Base-by-base conservation (phyloP, 2,113 vertebrate genomes). In the Sitta europaea region DNA sequence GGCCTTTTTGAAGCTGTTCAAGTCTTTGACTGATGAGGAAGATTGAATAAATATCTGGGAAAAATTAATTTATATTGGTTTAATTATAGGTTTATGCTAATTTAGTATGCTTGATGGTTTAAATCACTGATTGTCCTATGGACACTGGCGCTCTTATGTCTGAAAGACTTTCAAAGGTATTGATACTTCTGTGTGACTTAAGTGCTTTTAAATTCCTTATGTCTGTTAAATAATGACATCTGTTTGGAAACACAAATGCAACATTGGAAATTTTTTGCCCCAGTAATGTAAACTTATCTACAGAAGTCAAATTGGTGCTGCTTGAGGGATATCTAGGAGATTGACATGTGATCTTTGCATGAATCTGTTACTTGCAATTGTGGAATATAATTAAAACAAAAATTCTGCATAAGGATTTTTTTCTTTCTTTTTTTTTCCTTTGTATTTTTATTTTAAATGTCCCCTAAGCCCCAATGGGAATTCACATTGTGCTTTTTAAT, bases 391-490 rank as follows among this genome's bases (percentile, higher is more conserved):
- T 14, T 62, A 45, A 29, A 81, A 66, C 16, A 73, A 88, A 57
- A 85, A 61, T 10, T 50, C 6, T 63, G 7, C 31, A 16, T 51
- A 35, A 86, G 5, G 2, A 2, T 51, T 12, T 3, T 12, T 23
- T 14, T 5, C 31, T n/a, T 17, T 3, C 0, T 6, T 22, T 4
- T 2, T 9, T 20, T 19, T 7, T 6, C 5, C 6, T 17, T 25
- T 43, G 15, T 43, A 36, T 25, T 3, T 4, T 48, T 8, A 55
- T 28, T 35, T 31, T 11, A 10, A 21, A 47, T 21, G 8, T 24
- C 9, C 6, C 15, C 8, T 2, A 28, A 35, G 12, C 82, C 10
- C 5, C 15, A 7, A 18, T 50, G 12, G 20, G 16, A 14, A 74
- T 48, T 78, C 28, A 42, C 7, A 59, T 5, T 5, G 11, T 76